phyloP scores from a whole-genome alignment of 2,113 vertebrate genomes.

The Trichomycterus rosablanca region DNA sequence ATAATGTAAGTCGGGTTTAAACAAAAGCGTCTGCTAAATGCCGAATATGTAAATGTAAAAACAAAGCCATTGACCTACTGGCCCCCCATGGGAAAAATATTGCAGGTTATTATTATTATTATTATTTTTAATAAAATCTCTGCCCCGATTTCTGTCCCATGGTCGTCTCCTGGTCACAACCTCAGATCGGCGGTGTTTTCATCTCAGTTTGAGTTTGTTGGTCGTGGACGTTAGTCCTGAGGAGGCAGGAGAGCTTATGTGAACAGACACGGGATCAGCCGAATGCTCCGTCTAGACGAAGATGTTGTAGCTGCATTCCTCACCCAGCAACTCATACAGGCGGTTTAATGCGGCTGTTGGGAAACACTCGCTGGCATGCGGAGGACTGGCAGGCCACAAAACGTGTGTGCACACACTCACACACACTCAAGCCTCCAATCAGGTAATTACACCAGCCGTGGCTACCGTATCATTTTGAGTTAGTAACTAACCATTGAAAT shows the following conservation, averaged over 20 bases:
- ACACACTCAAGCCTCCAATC: conserved; percentile 45
- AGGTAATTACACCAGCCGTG: conserved; percentile 52
- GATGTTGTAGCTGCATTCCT: conserved; percentile 50
- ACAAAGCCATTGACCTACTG: no score
- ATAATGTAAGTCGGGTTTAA: no score
- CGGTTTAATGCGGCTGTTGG: conserved; percentile 35
- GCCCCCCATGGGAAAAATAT: no score
- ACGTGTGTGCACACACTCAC: conserved; percentile 35
- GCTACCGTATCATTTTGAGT: conserved; percentile 53
- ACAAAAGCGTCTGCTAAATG: no score
- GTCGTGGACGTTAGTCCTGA: neutral
- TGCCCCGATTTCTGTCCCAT: no score
- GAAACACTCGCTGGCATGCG: conserved; percentile 35
- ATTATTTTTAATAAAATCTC: no score
- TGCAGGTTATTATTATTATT: no score
- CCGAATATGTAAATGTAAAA: no score
- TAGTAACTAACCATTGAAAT: conserved; percentile 48
- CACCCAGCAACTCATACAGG: conserved; percentile 37
- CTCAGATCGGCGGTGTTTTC: neutral
- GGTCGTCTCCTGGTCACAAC: neutral
- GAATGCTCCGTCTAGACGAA: conserved; percentile 57
- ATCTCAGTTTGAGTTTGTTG: neutral
- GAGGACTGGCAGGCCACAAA: neutral
- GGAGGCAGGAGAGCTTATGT: conserved; percentile 18
- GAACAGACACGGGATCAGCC: conserved; percentile 52